Conservation (phyloP, 1,140 invertebrate genomes). For the Meloidogyne chitwoodi region DNA sequence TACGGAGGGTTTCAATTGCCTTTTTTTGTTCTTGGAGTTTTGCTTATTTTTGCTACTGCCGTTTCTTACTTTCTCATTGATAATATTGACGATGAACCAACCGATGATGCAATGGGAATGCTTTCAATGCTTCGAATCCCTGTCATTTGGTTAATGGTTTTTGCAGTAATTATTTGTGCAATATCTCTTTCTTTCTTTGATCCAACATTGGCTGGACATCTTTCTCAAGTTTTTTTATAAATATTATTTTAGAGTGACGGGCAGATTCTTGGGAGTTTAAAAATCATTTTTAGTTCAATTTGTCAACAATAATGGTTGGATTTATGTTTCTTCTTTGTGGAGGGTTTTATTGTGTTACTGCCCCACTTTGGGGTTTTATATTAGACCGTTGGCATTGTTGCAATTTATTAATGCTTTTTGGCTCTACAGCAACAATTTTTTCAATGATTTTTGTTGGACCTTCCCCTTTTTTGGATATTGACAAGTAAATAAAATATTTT, state of each 20-base stretch:
- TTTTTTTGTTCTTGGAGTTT: constrained; percentile 75
- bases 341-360: constrained; percentile 74
- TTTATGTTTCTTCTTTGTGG: constrained; percentile 78
- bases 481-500: constrained; percentile 46
- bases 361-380: constrained; percentile 71
- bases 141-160: constrained; percentile 52
- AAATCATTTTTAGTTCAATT: constrained; percentile 64
- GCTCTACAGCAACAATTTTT: constrained; percentile 50
- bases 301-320: constrained; percentile 73
- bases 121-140: constrained; percentile 48
- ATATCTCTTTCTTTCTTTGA: constrained; percentile 59
- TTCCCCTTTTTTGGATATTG: constrained; percentile 47
- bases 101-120: constrained; percentile 42
- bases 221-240: constrained; percentile 45
- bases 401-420: constrained; percentile 51
- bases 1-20: constrained; percentile 78
- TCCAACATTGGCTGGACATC: constrained; percentile 53
- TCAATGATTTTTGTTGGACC: constrained; percentile 59
- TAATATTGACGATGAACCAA: constrained; percentile 64
- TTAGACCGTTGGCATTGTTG: constrained; percentile 50
- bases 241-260: too few species aligned
- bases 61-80: constrained; percentile 73
- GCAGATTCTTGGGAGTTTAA: not conserved
- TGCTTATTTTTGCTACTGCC: constrained; percentile 72
- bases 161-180: constrained; percentile 57